Percentiles rank a stretch among this genome's conserved stretches.
phyloP scores from a whole-genome alignment of 2,888 invertebrate genomes.

The Luperina testacea region DNA sequence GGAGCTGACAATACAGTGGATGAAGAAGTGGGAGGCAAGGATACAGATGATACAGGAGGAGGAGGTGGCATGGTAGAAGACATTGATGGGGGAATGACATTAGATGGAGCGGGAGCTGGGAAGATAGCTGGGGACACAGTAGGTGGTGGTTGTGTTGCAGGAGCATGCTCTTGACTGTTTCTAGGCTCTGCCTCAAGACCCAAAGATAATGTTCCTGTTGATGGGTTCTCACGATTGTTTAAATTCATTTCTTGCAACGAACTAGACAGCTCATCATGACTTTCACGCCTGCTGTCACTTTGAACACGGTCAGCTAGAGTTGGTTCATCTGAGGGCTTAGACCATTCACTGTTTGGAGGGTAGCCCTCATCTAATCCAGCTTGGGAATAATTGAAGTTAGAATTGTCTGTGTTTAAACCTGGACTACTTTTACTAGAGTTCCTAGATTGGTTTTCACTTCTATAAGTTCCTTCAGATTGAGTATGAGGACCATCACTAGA shows the following conservation, averaged over 20 bases:
- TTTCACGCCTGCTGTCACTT: constrained; percentile 73
- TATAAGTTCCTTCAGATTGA: constrained; percentile 91
- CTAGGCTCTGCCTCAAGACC: constrained; percentile 57
- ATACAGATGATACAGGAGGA: constrained; percentile 55
- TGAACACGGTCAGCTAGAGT: constrained; percentile 70
- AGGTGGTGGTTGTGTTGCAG: constrained; percentile 64
- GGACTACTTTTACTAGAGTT: constrained; percentile 88
- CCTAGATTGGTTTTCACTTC: constrained; percentile 90
- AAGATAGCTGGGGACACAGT: constrained; percentile 67
- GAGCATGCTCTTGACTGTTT: constrained; percentile 60
- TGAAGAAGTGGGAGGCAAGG: constrained; percentile 53
- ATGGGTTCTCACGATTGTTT: constrained; percentile 75
- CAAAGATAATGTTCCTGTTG: constrained; percentile 64
- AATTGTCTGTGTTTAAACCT: constrained; percentile 82
- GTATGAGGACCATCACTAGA: constrained; percentile 91
- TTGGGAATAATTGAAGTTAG: constrained; percentile 83
- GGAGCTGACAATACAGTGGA: constrained; percentile 48
- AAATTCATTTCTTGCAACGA: constrained; percentile 83
- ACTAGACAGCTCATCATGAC: constrained; percentile 79
- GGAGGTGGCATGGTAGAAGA: constrained; percentile 60
- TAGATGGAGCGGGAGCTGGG: constrained; percentile 60
- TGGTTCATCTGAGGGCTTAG: constrained; percentile 75
- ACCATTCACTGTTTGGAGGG: constrained; percentile 78
- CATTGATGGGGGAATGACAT: constrained; percentile 41
- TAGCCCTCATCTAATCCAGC: constrained; percentile 76